These are phyloP conservation scores for Lamproptera curius DNA, from an alignment of 2,888 invertebrate species.

Conservation along the genomic window DNA sequence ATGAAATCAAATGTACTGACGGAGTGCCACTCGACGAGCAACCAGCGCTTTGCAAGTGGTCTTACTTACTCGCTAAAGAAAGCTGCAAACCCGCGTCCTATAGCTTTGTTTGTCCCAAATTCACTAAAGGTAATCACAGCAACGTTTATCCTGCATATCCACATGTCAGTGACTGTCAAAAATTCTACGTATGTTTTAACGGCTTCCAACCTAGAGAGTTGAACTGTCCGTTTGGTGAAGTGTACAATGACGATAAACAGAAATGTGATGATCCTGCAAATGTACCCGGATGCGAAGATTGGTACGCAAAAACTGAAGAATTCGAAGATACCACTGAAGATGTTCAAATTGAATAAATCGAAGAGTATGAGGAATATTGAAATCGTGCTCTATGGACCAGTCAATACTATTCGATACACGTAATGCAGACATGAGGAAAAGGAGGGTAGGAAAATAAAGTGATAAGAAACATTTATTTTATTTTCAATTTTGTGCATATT, in stretches of 20 bases:
- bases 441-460: too few species aligned
- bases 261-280: slow-evolving; percentile 4
- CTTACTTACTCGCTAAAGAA: neutral
- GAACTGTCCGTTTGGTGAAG: neutral
- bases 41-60: neutral
- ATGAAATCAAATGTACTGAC: neutral
- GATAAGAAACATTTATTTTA: too few species aligned
- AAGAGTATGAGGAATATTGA: neutral
- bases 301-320: slow-evolving; percentile 5
- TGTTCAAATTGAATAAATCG: neutral
- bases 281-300: slow-evolving; percentile 5
- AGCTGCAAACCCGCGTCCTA: neutral
- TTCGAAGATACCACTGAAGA: slow-evolving; percentile 3
- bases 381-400: too few species aligned
- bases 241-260: slow-evolving; percentile 2
- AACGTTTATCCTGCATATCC: neutral
- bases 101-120: slow-evolving; percentile 1
- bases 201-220: neutral
- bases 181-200: slow-evolving; percentile 2
- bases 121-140: neutral
- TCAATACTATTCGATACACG: too few species aligned
- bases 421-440: too few species aligned
- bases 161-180: slow-evolving; percentile 1
- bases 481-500: too few species aligned
- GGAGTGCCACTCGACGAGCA: neutral